Conservation (phyloP, 1,140 invertebrate species). For the Ectropis grisescens region DNA sequence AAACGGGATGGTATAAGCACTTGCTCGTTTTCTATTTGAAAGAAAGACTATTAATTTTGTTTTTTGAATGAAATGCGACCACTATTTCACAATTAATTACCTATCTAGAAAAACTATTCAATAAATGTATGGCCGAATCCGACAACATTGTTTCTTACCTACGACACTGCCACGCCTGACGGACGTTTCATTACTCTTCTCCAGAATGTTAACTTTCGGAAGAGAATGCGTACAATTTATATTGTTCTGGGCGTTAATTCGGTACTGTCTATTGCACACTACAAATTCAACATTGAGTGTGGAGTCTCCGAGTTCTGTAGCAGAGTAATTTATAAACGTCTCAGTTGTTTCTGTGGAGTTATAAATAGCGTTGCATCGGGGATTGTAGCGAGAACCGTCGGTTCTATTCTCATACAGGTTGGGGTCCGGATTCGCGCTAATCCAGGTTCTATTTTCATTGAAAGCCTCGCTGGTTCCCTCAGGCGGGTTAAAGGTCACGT, state of each 20-base stretch:
- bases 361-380: constrained; percentile 19
- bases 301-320: constrained; percentile 6
- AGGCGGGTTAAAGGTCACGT: constrained; percentile 17
- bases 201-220: constrained; percentile 13
- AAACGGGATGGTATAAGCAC: too few relatives aligned
- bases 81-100: too few relatives aligned
- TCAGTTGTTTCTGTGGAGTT: constrained; percentile 8
- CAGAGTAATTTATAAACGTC: constrained; percentile 8
- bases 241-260: constrained; percentile 27
- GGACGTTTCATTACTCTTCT: constrained; percentile 2
- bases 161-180: too few relatives aligned
- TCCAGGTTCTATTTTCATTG: constrained; percentile 21
- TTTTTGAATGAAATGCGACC: too few relatives aligned
- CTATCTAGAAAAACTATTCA: too few relatives aligned
- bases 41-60: too few relatives aligned
- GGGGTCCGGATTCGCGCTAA: too few relatives aligned
- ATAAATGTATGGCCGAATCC: too few relatives aligned
- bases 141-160: too few relatives aligned
- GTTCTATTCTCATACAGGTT: constrained; percentile 14
- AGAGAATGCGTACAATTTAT: constrained; percentile 7
- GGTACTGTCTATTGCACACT: constrained; percentile 44
- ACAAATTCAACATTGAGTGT: constrained; percentile 15
- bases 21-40: too few relatives aligned
- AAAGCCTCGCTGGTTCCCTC: constrained; percentile 1
- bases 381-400: constrained; percentile 22